Conservation (phyloP, 2,888 invertebrate species). For the Oeneis ivallda region DNA sequence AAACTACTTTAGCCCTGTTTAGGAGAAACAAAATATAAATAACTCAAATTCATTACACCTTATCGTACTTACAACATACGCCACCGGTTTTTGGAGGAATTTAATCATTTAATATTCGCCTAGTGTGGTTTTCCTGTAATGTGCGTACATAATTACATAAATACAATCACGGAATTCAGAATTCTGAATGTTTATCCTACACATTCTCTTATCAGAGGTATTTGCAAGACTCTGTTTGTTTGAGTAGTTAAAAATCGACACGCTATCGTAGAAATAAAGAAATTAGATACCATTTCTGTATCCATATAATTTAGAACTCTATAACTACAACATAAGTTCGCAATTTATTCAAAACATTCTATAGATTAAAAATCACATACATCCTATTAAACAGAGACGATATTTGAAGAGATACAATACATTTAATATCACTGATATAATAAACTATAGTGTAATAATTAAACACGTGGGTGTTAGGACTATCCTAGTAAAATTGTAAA, state of each 20-base stretch:
- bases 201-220: no score
- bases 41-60: slow-evolving; percentile 28
- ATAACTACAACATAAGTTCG: not conserved
- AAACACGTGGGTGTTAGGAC: slow-evolving; percentile 42
- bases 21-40: slow-evolving; percentile 31
- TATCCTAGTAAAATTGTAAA: slow-evolving; percentile 36
- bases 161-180: not conserved
- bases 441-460: slow-evolving; percentile 47
- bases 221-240: no score
- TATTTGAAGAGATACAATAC: slow-evolving; percentile 51
- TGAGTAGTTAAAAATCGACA: no score
- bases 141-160: not conserved
- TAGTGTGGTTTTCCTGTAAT: not conserved
- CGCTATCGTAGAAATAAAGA: no score
- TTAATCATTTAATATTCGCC: not conserved
- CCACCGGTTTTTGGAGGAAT: not conserved
- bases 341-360: not conserved
- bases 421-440: slow-evolving; percentile 69
- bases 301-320: no score
- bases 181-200: no score
- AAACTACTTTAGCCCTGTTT: slow-evolving; percentile 40
- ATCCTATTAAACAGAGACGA: slow-evolving; percentile 18
- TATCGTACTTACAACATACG: slow-evolving; percentile 8
- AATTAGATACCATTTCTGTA: no score
- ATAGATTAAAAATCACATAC: slow-evolving; percentile 17